Conservation (phyloP, 2,797 vertebrate genomes). For the Hephaestus fuliginosus region DNA sequence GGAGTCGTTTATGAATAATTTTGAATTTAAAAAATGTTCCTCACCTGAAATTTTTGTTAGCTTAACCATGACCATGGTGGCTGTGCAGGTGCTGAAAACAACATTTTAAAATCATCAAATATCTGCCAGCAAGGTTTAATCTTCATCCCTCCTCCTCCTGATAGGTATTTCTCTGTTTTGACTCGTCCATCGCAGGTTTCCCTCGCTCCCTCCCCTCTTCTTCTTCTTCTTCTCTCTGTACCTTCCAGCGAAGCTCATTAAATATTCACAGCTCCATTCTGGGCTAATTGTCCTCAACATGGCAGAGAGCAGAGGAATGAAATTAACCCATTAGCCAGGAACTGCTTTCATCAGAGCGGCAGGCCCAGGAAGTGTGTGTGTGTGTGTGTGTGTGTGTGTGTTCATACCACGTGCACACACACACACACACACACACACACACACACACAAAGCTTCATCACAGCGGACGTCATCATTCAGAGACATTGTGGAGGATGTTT, state of each 20-base stretch:
- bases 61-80: too few species aligned
- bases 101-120: background rate
- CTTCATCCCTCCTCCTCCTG: background rate
- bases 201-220: conserved; percentile 22
- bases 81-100: too few species aligned
- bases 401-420: background rate
- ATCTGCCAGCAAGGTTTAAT: background rate
- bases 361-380: conserved; percentile 59
- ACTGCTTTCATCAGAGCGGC: conserved; percentile 74
- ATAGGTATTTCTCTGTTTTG: background rate
- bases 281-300: conserved; percentile 87
- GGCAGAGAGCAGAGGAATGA: conserved; percentile 84
- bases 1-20: too few species aligned
- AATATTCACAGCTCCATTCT: conserved; percentile 88
- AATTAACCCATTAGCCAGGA: conserved; percentile 86
- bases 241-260: conserved; percentile 81
- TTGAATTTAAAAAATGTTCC: too few species aligned
- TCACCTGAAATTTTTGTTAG: too few species aligned
- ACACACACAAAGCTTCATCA: background rate
- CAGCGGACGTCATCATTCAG: conserved; percentile 3
- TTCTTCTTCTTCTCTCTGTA: conserved; percentile 60
- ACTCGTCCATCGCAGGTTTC: conserved; percentile 48
- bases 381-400: conserved; percentile 49
- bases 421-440: background rate
- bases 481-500: background rate